Base-by-base conservation (phyloP, 2,113 vertebrate species). In the Beaufortia kweichowensis region DNA sequence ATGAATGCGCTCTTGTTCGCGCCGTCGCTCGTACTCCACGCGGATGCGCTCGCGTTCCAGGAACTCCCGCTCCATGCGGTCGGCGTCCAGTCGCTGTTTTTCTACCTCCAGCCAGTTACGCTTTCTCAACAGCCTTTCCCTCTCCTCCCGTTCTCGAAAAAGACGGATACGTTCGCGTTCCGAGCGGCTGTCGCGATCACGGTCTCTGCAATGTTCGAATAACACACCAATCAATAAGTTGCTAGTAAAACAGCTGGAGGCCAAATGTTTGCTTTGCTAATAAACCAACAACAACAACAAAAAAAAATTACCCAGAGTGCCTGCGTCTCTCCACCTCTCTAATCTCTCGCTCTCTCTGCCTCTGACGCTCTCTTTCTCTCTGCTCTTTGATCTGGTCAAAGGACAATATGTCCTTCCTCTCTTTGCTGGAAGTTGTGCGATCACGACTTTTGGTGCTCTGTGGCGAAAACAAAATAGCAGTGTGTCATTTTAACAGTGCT, bases 341-440 rank as follows among this genome's bases (percentile, higher is more conserved):
- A 84, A 98, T 90, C 81, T 98, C 97, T 4, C 97, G 85, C 75
- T 99, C 97, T 2, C 96, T 87, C 73, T 99, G 97, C 43, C 96
- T 87, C 89, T 98, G 96, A 0, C 96, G 90, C 50, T 99, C 97
- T 0, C 95, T 90, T 46, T 99, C 97, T 4, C 97, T 87, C 63
- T 98, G 96, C 82, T 98, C 95, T 84, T 98, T 98, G 89, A 99
- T 99, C 82, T 99, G 98, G 86, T 99, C 96, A 4, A 99, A 99
- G 0, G 96, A 97, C 53, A 99, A 79, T 78, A 99, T 98, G 67
- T 98, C 97, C 83, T 94, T 95, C 82, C 93, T 93, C 50, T 98
- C 96, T 68, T 94, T 96, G 86, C 96, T 96, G 17, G 91, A 80
- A 0, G 97, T 95, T 17, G 94, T 94, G 41, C 95, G 93, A 12